Evolutionary conservation across 2,113 vertebrate genomes (phyloP), one percentile per base, ranked within the genome.

Genomic region (Solea senegalensis): DNA sequence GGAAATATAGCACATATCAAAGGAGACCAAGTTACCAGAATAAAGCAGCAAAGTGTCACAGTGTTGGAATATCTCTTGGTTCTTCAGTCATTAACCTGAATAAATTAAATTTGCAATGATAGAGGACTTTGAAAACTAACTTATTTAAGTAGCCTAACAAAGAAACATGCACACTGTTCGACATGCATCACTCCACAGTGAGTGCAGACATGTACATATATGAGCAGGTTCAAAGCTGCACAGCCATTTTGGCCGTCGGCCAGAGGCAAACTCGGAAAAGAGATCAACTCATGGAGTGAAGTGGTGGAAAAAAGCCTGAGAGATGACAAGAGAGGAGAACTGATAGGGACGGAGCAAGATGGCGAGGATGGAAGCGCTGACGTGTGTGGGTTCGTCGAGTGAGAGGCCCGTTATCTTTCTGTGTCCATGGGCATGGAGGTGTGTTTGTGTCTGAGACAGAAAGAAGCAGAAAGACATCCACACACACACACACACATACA

Each of bases 261-360:
- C 86, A 88, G 65, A 72, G 69, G 63, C 67, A 83, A 63, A 58
- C 85, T 86, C 57, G 55, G 80, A 88, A 82, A 82, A 77, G 83
- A 83, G 63, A 78, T 57, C 14, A 45, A 39, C 71, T 34, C 54
- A 14, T 62, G 13, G 41, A 8, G 48, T 60, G 72, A 71, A 60
- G 87, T 71, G 78, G 80, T 83, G 83, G 87, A 85, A 83, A 88
- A 84, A 82, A 34, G 69, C 63, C 34, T 65, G 79, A 52, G 80
- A 69, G 82, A 82, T 55, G 75, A 65, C 46, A 16, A 59, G 80
- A 60, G 76, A 48, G 21, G 78, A 57, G 58, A 28, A 39, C 52
- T 78, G 77, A 86, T 76, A 79, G 58, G 53, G 61, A 70, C 40
- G 41, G 61, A 64, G 73, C 41, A 64, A 79, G 70, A 61, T 39